Percentiles rank a stretch among this genome's conserved stretches.
phyloP scores from a whole-genome alignment of 2,113 vertebrate species.

The Pangasianodon gigas region DNA sequence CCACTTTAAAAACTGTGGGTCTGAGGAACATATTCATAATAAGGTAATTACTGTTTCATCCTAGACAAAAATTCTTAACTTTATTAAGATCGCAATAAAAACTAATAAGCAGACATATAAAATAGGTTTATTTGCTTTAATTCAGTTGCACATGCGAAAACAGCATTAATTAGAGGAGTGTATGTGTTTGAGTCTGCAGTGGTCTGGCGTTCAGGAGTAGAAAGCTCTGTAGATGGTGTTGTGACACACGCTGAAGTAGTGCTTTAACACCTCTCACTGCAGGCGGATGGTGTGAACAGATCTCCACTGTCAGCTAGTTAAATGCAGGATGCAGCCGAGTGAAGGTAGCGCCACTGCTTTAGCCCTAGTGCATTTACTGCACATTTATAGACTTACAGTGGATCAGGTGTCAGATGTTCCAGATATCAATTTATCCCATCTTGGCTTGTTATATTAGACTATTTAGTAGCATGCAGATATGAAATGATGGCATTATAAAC shows the following conservation, averaged over 20 bases:
- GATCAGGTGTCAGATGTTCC: neutral
- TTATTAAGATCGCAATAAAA: constrained; percentile 3
- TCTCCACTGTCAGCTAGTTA: constrained; percentile 84
- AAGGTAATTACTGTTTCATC: neutral
- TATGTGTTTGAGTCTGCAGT: constrained; percentile 57
- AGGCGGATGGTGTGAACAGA: constrained; percentile 90
- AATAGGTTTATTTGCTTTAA: neutral
- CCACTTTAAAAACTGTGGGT: neutral
- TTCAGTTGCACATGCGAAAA: neutral
- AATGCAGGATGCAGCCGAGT: constrained; percentile 70
- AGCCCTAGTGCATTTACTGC: constrained; percentile 38
- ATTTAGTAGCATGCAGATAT: neutral
- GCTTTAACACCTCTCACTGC: constrained; percentile 88
- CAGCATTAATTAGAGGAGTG: neutral
- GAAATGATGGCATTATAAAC: neutral
- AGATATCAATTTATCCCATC: neutral
- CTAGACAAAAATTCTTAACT: neutral
- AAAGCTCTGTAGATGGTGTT: constrained; percentile 84
- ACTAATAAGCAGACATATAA: neutral
- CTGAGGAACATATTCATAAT: neutral
- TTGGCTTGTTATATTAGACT: neutral
- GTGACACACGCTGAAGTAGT: constrained; percentile 91
- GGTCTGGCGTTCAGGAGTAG: constrained; percentile 78
- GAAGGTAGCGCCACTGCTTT: constrained; percentile 72
- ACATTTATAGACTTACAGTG: constrained; percentile 30